Evolutionary conservation across 2,797 vertebrate species (phyloP).

Genomic region (Dermochelys coriacea): DNA sequence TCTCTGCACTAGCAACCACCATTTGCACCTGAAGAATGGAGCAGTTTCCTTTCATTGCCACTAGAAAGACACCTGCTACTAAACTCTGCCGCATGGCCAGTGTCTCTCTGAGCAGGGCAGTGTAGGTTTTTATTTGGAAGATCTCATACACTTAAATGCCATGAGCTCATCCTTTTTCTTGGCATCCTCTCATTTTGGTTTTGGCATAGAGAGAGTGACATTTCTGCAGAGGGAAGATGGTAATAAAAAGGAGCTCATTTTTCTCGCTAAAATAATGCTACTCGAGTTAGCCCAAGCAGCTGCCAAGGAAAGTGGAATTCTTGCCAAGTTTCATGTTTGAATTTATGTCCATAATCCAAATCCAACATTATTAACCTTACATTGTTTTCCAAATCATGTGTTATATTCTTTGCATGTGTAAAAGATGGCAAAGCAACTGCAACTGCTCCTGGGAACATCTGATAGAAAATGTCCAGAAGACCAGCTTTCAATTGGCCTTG

Average conservation of each 20-base stretch:
- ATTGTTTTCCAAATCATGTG: not conserved
- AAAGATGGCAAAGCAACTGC: not conserved
- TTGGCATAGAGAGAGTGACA: conserved; percentile 66
- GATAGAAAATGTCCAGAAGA: not conserved
- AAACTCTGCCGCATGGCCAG: not conserved
- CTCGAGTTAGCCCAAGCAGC: conserved; percentile 44
- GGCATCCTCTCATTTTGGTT: conserved; percentile 61
- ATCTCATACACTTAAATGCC: conserved; percentile 17
- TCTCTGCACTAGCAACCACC: not conserved
- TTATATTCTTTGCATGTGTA: not conserved
- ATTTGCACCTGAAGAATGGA: not conserved
- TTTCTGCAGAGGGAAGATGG: conserved; percentile 70
- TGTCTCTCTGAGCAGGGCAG: not conserved
- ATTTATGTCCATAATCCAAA: conserved; percentile 22
- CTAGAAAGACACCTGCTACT: conserved; percentile 12
- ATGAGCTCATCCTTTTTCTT: conserved; percentile 78
- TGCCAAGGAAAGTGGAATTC: conserved; percentile 35
- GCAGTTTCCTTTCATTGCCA: conserved; percentile 13
- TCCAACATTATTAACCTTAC: not conserved
- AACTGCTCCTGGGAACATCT: not conserved
- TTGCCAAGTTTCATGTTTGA: conserved; percentile 42
- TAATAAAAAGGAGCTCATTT: conserved; percentile 72
- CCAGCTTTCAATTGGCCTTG: not conserved
- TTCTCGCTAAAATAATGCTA: conserved; percentile 75
- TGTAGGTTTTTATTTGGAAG: conserved; percentile 65